A percentile compares a stretch with the other conserved stretches of the same genome.
Evolutionary conservation across 2,797 vertebrate genomes (phyloP).

Genomic region (Rhinella marina): DNA sequence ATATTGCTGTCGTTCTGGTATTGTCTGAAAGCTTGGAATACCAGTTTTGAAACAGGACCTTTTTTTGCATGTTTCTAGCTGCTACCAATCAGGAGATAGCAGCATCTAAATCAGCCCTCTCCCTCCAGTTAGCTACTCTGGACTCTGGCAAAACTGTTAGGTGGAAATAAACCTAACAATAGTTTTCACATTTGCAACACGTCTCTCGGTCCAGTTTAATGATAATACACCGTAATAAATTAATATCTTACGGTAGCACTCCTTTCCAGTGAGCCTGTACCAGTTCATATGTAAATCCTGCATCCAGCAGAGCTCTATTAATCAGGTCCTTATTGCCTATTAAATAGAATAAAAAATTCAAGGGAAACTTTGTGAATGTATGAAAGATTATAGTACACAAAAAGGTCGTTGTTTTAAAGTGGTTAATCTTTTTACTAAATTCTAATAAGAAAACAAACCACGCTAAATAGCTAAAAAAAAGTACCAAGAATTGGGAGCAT

Average conservation of each 20-base stretch:
- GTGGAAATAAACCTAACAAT: no score
- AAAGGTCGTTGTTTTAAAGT: background rate
- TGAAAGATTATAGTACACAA: background rate
- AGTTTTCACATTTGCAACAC: no score
- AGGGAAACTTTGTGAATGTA: background rate
- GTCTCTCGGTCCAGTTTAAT: background rate
- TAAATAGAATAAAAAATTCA: background rate
- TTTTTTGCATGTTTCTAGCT: no score
- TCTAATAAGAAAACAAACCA: background rate
- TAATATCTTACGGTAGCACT: conserved; percentile 83
- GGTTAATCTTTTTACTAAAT: background rate
- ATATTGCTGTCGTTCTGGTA: no score
- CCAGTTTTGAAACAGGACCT: no score
- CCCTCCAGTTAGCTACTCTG: no score
- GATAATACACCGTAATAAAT: background rate
- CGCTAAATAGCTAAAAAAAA: background rate
- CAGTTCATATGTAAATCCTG: conserved; percentile 90
- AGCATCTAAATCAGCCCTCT: no score
- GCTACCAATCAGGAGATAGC: no score
- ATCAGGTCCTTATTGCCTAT: conserved; percentile 81
- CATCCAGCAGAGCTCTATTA: conserved; percentile 89
- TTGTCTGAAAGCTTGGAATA: no score
- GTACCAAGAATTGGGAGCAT: background rate
- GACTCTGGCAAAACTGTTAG: no score
- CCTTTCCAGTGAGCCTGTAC: conserved; percentile 86